Base-by-base conservation (phyloP, 2,797 vertebrate species). In the Siniperca undulata region DNA sequence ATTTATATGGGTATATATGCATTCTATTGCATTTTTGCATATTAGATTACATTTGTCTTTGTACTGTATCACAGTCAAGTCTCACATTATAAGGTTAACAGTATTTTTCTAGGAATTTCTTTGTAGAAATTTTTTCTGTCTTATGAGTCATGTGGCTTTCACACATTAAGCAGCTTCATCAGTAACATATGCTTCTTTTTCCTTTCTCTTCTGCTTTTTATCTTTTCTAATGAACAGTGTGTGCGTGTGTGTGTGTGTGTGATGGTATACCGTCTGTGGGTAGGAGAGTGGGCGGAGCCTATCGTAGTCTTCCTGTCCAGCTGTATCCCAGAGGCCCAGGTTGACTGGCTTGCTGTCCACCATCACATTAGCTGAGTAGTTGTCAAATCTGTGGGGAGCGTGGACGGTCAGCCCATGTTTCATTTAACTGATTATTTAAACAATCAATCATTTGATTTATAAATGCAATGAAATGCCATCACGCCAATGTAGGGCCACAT, bases 321-420 rank as follows among this genome's bases (percentile, higher is more conserved):
- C 97, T 4, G 97, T 98, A 92, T 98, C 97, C 97, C 97, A 98
- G 5, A 98, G 95, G 7, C 97, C 97, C 95, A 98, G 93, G 84
- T 98, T 98, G 80, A 98, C 97, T 0, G 97, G 97, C 80, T 98
- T 98, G 93, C 97, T 98, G 95, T 98, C 97, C 87, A 98, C 97
- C 97, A 98, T 98, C 91, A 98, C 97, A 0, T 98, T 98, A 81
- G 97, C 97, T 0, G 97, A 98, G 85, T 98, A 98, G 94, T 98
- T 98, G 94, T 98, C 97, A 12, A 98, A 98, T 68, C 97, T 98
- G 91, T 13, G 85, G 91, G 3, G 48, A 48, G 59, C 3, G 27
- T 16, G 36, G 62, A 67, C 42, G 12, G 38, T 66, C 71, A 78
- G 50, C 1, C 0, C 4, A 3, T 16, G 27, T 9, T 44, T 84